Evolutionary conservation across 2,888 invertebrate species (phyloP).

Genomic region (Hypomecis punctinalis): DNA sequence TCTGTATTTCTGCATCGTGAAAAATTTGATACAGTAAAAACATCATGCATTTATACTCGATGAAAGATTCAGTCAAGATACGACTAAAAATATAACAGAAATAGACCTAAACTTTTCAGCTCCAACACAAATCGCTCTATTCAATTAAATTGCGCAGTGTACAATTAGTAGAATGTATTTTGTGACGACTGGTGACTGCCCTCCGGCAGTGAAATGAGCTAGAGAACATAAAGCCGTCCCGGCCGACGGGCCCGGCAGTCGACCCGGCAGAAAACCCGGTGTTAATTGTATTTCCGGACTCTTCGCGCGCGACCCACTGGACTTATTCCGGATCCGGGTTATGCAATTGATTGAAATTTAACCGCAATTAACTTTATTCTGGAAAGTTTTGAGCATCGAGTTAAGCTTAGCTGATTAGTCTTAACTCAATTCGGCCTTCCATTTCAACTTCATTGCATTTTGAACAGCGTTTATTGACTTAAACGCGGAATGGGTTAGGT

Average conservation of each 20-base stretch:
- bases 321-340: slow-evolving; percentile 45
- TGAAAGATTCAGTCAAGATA: too few species aligned
- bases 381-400: slow-evolving; percentile 27
- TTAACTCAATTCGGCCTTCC: slow-evolving; percentile 30
- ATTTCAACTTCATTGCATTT: slow-evolving; percentile 33
- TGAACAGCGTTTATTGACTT: slow-evolving; percentile 23
- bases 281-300: slow-evolving; percentile 54
- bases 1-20: too few species aligned
- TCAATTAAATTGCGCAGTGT: slow-evolving; percentile 40
- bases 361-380: slow-evolving; percentile 33
- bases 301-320: slow-evolving; percentile 40
- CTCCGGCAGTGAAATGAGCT: slow-evolving; percentile 52
- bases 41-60: too few species aligned
- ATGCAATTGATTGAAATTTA: slow-evolving; percentile 46
- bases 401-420: slow-evolving; percentile 28
- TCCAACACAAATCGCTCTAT: slow-evolving; percentile 34
- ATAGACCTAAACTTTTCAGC: slow-evolving; percentile 16
- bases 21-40: too few species aligned
- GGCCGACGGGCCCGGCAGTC: slow-evolving; percentile 28
- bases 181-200: slow-evolving; percentile 45
- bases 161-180: slow-evolving; percentile 47
- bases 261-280: slow-evolving; percentile 45
- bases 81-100: too few species aligned
- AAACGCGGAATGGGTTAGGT: not conserved
- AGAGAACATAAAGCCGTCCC: slow-evolving; percentile 50